Conservation (phyloP, 35 echinoderm and acorn worm species). For the Ophiothrix spiculata region DNA sequence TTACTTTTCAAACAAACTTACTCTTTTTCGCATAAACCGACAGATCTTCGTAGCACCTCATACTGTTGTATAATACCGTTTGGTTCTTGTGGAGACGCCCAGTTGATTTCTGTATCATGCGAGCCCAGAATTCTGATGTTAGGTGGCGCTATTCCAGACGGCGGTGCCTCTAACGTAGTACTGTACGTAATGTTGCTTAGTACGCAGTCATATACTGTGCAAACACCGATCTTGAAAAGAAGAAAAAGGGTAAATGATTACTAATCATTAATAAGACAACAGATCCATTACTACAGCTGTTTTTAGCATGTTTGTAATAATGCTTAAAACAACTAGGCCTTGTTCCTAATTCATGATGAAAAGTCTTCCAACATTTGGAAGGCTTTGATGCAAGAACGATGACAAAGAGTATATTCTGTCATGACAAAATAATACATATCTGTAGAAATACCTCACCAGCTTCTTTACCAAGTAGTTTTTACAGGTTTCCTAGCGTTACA, state of each 20-base stretch:
- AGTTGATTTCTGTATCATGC: constrained; percentile 59
- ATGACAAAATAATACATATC: no score
- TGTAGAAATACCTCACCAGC: no score
- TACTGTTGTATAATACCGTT: constrained; percentile 91
- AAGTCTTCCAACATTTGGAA: no score
- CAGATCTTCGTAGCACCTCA: constrained; percentile 63
- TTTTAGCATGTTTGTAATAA: no score
- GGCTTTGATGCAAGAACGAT: no score
- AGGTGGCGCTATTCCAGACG: constrained; percentile 60
- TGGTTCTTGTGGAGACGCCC: constrained; percentile 71
- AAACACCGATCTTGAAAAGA: constrained; percentile 75
- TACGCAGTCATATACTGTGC: constrained; percentile 91
- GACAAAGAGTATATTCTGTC: no score
- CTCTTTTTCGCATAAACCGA: constrained; percentile 40
- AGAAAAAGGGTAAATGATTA: background rate
- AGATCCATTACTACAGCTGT: no score
- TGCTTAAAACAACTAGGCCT: no score
- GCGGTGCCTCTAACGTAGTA: constrained; percentile 80
- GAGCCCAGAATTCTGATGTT: constrained; percentile 69
- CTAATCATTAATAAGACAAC: no score
- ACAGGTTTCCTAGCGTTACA: no score
- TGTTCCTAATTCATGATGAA: no score
- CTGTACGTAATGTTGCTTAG: constrained; percentile 65
- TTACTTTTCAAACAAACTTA: constrained; percentile 28
- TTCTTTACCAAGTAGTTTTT: no score